Conservation (phyloP, 2,797 vertebrate species). For the Hoplostethus atlanticus region DNA sequence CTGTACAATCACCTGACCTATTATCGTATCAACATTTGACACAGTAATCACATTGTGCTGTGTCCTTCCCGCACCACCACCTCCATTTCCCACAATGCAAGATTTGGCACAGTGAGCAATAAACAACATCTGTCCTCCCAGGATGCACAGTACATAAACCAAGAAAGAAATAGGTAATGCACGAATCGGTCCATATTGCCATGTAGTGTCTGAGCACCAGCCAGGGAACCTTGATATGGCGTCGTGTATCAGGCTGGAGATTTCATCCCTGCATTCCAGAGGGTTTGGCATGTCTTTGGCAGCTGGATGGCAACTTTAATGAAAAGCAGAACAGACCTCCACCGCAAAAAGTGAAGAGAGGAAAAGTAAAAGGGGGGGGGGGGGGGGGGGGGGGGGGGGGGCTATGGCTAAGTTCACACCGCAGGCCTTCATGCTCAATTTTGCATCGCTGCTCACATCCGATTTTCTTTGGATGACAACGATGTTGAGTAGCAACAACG, state of each 20-base stretch:
- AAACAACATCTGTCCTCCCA: neutral
- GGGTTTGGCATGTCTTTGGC: conserved; percentile 13
- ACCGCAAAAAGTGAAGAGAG: neutral
- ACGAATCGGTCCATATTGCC: too few species aligned
- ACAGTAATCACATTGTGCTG: neutral
- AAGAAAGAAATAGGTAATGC: too few species aligned
- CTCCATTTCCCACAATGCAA: too few species aligned
- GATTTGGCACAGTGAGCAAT: neutral
- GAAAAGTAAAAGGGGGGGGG: neutral
- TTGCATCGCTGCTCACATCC: too few species aligned
- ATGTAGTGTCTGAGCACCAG: too few species aligned
- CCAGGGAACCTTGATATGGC: neutral
- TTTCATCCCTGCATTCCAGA: conserved; percentile 19
- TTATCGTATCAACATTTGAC: neutral
- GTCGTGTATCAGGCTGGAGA: neutral
- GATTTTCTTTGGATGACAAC: too few species aligned
- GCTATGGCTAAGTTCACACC: too few species aligned
- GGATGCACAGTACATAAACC: too few species aligned
- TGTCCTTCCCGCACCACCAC: too few species aligned
- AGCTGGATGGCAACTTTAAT: conserved; percentile 27
- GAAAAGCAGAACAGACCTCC: conserved; percentile 21
- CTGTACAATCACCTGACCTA: too few species aligned
- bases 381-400: neutral
- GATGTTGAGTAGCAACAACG: too few species aligned
- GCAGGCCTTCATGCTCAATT: too few species aligned